Evolutionary conservation across 2,888 invertebrate genomes (phyloP).

Genomic region (Molanna angustata): DNA sequence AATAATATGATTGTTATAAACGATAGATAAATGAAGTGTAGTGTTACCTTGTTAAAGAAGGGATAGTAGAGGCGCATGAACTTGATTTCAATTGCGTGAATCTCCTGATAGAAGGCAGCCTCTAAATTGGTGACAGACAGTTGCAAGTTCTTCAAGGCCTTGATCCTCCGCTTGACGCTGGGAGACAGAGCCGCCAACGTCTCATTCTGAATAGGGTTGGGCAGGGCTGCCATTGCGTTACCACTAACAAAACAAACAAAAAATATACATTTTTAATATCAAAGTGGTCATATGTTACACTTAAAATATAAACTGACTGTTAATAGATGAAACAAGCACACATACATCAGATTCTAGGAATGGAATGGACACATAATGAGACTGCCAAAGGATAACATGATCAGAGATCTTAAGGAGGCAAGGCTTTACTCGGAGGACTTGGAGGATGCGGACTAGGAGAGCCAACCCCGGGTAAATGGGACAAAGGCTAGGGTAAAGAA

Average conservation of each 20-base stretch:
- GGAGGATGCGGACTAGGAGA: no score
- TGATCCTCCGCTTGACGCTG: conserved; percentile 75
- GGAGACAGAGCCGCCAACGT: conserved; percentile 65
- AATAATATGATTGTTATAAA: no score
- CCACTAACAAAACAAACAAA: conserved; percentile 40
- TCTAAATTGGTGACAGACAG: conserved; percentile 82
- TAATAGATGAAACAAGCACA: no score
- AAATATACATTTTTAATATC: not conserved
- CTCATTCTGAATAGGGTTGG: conserved; percentile 57
- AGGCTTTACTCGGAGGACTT: no score
- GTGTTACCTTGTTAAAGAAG: conserved; percentile 70
- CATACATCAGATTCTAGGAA: no score
- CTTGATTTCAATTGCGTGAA: conserved; percentile 90
- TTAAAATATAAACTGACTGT: no score
- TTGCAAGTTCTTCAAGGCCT: conserved; percentile 84
- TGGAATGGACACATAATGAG: no score
- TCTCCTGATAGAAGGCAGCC: conserved; percentile 89
- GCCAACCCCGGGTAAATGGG: no score
- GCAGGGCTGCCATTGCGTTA: conserved; percentile 59
- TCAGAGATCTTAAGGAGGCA: no score
- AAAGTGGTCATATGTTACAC: not conserved
- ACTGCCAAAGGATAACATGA: no score
- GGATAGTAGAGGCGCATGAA: conserved; percentile 79
- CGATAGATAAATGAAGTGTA: no score
- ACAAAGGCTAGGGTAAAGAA: no score